Base-by-base conservation (phyloP, 2,888 invertebrate species). In the Drosophila incognita region DNA sequence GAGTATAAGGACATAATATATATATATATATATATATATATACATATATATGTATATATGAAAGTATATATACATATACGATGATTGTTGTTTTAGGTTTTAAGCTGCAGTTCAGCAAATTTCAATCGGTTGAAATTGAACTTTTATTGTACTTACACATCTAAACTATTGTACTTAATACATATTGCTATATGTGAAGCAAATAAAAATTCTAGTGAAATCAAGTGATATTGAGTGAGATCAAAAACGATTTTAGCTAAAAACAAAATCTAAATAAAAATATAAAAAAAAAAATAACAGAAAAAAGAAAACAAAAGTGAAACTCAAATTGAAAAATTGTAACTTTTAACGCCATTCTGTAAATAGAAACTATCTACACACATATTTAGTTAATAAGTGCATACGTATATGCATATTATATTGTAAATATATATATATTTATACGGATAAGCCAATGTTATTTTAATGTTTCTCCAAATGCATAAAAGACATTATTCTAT, bases 151-250 rank as follows among this genome's bases (percentile, higher is more conserved):
- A 89, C 89, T 75, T 78, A 88, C 72, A 74, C 75, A 66, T 71
- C 69, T 75, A 72, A 82, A 79, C 71, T 76, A 86, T 75, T 81
- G 66, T 74, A 56, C 56, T 54, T 56, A 83, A 68, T 57, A 65
- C 72, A 69, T 74, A 81, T 79, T 74, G 76, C 75, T 77, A 58
- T 67, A 66, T 74, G 56, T 56, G 64, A 77, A 67, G 70, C 69
- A 72, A 74, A 76, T 53, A 83, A 76, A 76, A 91, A 90, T 83
- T 81, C 82, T 86, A 90, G 82, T 82, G 81, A 85, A 90, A 85
- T 85, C 91, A 92, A 92, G 92, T 92, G 92, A 92, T 93, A 92
- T 91, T 85, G 92, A 92, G 92, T 92, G 92, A 92, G 92, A 92
- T 92, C 92, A 90, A 91, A 90, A 83, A 89, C 91, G 92, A 92